Conservation (phyloP, 1,140 invertebrate genomes). For the Aricia agestis region DNA sequence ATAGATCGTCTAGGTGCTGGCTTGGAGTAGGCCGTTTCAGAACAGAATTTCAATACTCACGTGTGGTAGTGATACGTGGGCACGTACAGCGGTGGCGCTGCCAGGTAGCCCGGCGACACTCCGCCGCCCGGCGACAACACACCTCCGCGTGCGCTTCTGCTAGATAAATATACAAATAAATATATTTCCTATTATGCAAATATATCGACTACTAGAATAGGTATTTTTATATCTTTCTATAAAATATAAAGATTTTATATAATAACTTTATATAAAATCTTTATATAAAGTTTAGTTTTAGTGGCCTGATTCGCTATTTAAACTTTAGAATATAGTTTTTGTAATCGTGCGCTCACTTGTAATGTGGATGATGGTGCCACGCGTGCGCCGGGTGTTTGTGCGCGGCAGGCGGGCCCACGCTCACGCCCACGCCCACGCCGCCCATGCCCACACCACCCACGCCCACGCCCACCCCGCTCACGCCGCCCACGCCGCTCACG, state of each 20-base stretch:
- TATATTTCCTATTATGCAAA: no score
- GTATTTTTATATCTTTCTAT: no score
- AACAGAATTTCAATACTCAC: constrained; percentile 38
- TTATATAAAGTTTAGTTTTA: no score
- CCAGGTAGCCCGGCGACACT: constrained; percentile 66
- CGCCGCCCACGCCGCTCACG: constrained; percentile 35
- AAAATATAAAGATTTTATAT: no score
- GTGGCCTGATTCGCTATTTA: no score
- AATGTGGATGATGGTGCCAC: constrained; percentile 64
- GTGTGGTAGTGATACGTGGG: constrained; percentile 72
- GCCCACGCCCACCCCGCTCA: constrained; percentile 29
- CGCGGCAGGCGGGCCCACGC: constrained; percentile 48
- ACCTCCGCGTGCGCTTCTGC: constrained; percentile 50
- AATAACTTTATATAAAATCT: no score
- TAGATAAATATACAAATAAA: constrained; percentile 2
- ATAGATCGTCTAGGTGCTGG: no score
- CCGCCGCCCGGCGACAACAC: constrained; percentile 65
- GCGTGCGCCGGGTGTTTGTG: constrained; percentile 57
- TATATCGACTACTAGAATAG: no score
- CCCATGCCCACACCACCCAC: constrained; percentile 29
- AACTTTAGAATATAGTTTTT: not conserved
- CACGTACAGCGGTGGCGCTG: constrained; percentile 62
- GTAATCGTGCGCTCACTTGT: constrained; percentile 46
- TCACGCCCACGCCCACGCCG: constrained; percentile 38
- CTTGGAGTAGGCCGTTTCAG: no score